Evolutionary conservation across 2,113 vertebrate species (phyloP).

Genomic region (Opisthocomus hoazin): DNA sequence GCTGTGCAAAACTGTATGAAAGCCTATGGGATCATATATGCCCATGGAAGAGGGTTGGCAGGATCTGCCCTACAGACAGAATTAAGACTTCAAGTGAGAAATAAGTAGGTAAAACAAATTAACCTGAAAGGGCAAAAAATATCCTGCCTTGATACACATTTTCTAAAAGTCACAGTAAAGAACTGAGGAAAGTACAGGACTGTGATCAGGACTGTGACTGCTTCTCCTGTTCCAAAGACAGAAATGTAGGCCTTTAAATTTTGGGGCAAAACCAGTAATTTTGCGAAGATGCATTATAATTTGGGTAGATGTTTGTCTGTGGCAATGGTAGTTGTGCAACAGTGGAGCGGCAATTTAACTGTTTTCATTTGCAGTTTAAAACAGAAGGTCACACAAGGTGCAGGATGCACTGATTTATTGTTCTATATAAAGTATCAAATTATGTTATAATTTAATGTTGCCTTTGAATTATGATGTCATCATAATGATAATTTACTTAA

Average conservation of each 20-base stretch:
- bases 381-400: slow-evolving; percentile 44
- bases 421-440: slow-evolving; percentile 26
- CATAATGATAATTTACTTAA: not conserved
- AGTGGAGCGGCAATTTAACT: slow-evolving; percentile 51
- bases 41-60: not conserved
- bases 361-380: slow-evolving; percentile 53
- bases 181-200: not conserved
- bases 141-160: not conserved
- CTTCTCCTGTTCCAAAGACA: not conserved
- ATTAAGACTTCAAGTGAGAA: slow-evolving; percentile 10
- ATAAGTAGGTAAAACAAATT: slow-evolving; percentile 36
- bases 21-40: not conserved
- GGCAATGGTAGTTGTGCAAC: slow-evolving; percentile 34
- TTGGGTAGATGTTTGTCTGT: slow-evolving; percentile 19
- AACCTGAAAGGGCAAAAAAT: slow-evolving; percentile 1
- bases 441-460: slow-evolving; percentile 21
- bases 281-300: not conserved
- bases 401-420: slow-evolving; percentile 13
- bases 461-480: slow-evolving; percentile 33
- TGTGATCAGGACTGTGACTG: not conserved
- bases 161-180: not conserved
- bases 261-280: slow-evolving; percentile 3
- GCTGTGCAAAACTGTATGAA: not conserved
- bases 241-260: not conserved
- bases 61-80: not conserved